Evolutionary conservation across 2,888 invertebrate genomes (phyloP).

Genomic region (Trichopria drosophilae): DNA sequence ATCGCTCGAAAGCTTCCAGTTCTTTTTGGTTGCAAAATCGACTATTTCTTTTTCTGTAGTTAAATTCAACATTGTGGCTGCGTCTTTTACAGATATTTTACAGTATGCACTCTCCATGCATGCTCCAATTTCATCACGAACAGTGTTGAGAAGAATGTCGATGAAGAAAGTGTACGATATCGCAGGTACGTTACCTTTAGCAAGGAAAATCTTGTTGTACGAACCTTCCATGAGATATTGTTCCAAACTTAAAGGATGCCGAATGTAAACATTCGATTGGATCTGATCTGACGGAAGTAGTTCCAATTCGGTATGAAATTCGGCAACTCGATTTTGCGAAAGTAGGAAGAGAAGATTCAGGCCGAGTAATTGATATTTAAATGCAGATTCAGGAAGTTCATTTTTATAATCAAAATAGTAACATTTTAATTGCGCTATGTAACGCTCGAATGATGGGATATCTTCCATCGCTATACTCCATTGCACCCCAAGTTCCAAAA

Average conservation of each 20-base stretch:
- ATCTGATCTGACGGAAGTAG: conserved; percentile 88
- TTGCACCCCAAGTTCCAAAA: conserved; percentile 94
- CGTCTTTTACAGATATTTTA: conserved; percentile 83
- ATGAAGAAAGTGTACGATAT: conserved; percentile 95
- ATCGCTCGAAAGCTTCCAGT: conserved; percentile 79
- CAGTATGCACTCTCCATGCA: conserved; percentile 97
- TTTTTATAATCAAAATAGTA: conserved; percentile 91
- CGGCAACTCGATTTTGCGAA: conserved; percentile 94
- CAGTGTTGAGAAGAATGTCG: conserved; percentile 92
- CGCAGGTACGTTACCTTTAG: conserved; percentile 91
- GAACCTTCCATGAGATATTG: conserved; percentile 99
- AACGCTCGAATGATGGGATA: conserved; percentile 94
- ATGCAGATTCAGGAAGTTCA: conserved; percentile 86
- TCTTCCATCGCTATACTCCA: conserved; percentile 92
- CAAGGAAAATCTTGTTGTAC: conserved; percentile 86
- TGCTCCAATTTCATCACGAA: conserved; percentile 92
- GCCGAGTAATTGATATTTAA: conserved; percentile 92
- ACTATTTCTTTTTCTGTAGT: conserved; percentile 75
- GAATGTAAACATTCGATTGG: conserved; percentile 89
- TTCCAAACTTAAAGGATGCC: conserved; percentile 92
- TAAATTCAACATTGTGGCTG: conserved; percentile 86
- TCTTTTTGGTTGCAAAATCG: conserved; percentile 80
- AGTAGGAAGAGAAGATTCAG: conserved; percentile 90
- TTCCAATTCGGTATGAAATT: conserved; percentile 97
- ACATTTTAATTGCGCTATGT: conserved; percentile 95